Evolutionary conservation across 2,113 vertebrate genomes (phyloP).

Genomic region (Thalassarche chlororhynchos): DNA sequence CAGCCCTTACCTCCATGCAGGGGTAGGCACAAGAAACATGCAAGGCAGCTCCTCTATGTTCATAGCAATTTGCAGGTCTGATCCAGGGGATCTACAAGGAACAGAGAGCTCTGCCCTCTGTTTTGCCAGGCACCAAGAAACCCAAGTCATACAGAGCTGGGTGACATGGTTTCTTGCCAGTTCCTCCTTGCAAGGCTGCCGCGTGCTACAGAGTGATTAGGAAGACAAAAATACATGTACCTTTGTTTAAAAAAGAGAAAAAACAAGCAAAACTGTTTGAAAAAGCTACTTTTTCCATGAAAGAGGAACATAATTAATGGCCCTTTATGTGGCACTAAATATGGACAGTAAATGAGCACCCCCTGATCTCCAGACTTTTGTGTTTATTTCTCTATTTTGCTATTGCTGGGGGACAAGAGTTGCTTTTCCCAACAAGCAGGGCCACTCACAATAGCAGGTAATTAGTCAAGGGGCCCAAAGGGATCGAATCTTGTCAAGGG

Average conservation of each 20-base stretch:
- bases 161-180: not conserved
- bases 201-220: not conserved
- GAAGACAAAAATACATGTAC: not conserved
- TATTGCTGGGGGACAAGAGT: slow-evolving; percentile 12
- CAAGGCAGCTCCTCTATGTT: not conserved
- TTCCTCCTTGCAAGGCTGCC: not conserved
- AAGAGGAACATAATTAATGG: slow-evolving; percentile 27
- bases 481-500: slow-evolving; percentile 54
- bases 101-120: not conserved
- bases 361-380: slow-evolving; percentile 25
- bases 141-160: not conserved
- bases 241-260: not conserved
- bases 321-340: not conserved
- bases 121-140: not conserved
- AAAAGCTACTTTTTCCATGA: slow-evolving; percentile 37
- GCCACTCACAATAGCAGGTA: slow-evolving; percentile 55
- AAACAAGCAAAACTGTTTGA: slow-evolving; percentile 16
- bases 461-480: slow-evolving; percentile 62
- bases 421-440: slow-evolving; percentile 24
- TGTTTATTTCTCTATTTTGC: slow-evolving; percentile 47
- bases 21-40: not conserved
- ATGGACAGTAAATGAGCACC: slow-evolving; percentile 1
- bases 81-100: not conserved
- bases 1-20: not conserved
- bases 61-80: not conserved